Percentiles rank a stretch among this genome's conserved stretches.
Conservation (phyloP, 2,113 vertebrate species). For the Carassius auratus region DNA sequence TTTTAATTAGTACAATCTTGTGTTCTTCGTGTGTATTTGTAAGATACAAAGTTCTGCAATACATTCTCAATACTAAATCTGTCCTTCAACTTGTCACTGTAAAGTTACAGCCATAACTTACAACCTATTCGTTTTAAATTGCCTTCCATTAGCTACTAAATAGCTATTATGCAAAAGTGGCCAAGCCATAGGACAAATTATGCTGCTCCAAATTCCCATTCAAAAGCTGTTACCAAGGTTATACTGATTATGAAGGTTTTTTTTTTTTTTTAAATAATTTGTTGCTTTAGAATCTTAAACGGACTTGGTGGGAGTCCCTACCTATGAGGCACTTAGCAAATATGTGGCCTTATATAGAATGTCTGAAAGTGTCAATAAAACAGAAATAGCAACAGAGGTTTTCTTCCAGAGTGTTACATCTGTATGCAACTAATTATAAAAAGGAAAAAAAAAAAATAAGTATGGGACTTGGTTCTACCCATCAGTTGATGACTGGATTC, state of each 20-base stretch:
- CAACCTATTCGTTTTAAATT: conserved; percentile 29
- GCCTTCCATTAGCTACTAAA: conserved; percentile 29
- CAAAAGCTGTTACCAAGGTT: conserved; percentile 39
- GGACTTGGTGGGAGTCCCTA: too few species aligned
- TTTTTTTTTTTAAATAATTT: background rate
- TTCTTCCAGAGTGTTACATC: background rate
- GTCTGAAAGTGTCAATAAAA: background rate
- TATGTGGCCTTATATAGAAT: conserved; percentile 9
- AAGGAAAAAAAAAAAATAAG: background rate
- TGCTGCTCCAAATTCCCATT: conserved; percentile 5
- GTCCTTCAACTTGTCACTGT: conserved; percentile 20
- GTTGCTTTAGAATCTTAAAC: too few species aligned
- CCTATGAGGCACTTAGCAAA: background rate
- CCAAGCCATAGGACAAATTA: conserved; percentile 12
- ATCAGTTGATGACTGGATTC: background rate
- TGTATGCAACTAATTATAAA: background rate
- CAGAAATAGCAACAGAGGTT: background rate
- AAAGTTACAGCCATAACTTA: conserved; percentile 1
- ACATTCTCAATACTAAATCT: conserved; percentile 4
- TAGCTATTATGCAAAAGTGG: conserved; percentile 37
- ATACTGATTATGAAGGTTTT: background rate
- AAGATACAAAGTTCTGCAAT: background rate
- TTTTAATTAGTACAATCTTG: background rate
- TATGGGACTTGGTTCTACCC: background rate
- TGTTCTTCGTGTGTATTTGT: background rate